Conservation (phyloP, 2,888 invertebrate genomes). For the Tigriopus californicus region DNA sequence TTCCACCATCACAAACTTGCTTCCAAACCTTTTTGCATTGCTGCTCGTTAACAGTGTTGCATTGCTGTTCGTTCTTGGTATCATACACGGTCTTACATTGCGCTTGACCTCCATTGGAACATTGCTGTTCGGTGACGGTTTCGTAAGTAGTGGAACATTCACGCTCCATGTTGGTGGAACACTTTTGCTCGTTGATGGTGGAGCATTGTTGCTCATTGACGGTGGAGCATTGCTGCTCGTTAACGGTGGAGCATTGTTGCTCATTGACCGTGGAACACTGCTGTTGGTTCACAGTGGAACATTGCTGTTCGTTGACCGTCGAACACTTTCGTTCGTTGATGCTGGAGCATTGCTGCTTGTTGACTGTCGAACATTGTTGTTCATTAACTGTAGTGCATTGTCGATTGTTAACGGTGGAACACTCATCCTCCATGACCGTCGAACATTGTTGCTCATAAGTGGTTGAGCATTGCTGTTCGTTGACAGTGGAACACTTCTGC, state of each 20-base stretch:
- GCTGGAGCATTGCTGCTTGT: neutral
- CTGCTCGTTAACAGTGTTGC: constrained; percentile 11
- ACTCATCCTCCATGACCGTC: neutral
- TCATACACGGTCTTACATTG: constrained; percentile 10
- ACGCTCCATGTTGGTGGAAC: neutral
- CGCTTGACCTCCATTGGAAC: neutral
- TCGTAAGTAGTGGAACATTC: neutral
- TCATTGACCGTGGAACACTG: neutral
- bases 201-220: neutral
- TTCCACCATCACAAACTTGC: no score
- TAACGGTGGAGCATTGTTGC: neutral
- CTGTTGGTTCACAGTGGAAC: neutral
- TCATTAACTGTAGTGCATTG: constrained; percentile 1
- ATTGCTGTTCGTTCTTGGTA: constrained; percentile 12
- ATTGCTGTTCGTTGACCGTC: neutral
- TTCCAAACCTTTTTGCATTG: constrained; percentile 9
- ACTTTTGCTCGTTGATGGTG: neutral
- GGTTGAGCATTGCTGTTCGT: constrained; percentile 7
- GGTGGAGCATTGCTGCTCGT: constrained; percentile 4
- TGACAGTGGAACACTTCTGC: constrained; percentile 4
- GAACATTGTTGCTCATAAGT: neutral
- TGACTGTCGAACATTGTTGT: constrained; percentile 1
- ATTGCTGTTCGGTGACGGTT: neutral
- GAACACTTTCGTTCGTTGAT: neutral
- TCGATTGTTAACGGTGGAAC: neutral